These are phyloP conservation scores for Bradypus variegatus DNA, from an alignment of 2,797 vertebrate species.

Conservation along the genomic window DNA sequence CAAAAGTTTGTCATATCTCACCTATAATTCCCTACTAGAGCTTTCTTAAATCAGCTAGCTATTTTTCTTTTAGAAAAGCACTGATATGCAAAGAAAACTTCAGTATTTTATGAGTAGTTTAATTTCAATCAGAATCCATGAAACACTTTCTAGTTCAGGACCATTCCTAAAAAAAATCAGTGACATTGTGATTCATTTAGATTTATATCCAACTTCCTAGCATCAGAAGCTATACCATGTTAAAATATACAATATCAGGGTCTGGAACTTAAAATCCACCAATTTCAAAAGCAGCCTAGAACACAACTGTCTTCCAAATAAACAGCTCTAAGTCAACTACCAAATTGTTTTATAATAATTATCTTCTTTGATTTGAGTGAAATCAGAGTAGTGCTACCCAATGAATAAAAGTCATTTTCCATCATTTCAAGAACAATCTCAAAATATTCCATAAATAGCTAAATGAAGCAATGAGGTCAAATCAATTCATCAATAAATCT, in stretches of 20 bases:
- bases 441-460: slow-evolving; percentile 1
- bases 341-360: slow-evolving; percentile 29
- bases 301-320: slow-evolving; percentile 18
- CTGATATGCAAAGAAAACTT: not conserved
- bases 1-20: slow-evolving; percentile 9
- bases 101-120: slow-evolving; percentile 3
- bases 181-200: slow-evolving; percentile 3
- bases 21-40: not conserved
- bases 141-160: slow-evolving; percentile 28
- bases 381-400: slow-evolving; percentile 21
- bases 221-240: not conserved
- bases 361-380: not conserved
- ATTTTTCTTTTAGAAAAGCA: not conserved
- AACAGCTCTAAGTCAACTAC: not conserved
- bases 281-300: slow-evolving; percentile 41
- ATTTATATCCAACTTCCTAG: slow-evolving; percentile 26
- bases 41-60: not conserved
- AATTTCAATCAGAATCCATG: slow-evolving; percentile 18
- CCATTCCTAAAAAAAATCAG: not conserved
- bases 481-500: slow-evolving; percentile 26
- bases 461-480: not conserved
- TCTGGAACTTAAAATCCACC: slow-evolving; percentile 13
- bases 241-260: slow-evolving; percentile 22
- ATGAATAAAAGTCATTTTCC: slow-evolving; percentile 13
- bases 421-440: slow-evolving; percentile 22